Base-by-base conservation (phyloP, 1,140 invertebrate genomes). In the Drosophila rhopaloa region DNA sequence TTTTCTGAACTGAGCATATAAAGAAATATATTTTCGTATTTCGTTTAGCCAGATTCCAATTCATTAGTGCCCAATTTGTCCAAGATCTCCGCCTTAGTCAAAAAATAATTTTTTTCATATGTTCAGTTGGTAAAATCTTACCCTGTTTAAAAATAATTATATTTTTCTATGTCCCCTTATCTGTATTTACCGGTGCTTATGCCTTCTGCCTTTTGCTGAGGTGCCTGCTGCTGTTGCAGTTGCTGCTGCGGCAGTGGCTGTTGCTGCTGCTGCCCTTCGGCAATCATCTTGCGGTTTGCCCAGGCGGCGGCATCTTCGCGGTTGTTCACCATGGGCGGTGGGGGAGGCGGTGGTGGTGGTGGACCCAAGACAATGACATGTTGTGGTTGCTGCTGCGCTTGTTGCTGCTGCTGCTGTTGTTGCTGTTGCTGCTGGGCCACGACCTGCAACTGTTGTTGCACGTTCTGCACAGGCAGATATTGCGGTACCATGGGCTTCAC, bases 241-340 rank as follows among this genome's bases (percentile, higher is more conserved):
- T 83, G 82, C 8, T 65, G 79, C 16, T 65, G 72, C 11, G 76
- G 76, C n/a, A 38, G 27, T 10, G 50, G 63, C 9, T 66, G 60
- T 5, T 67, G 68, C 10, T 77, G 77, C 46, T 61, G 73, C 27
- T 83, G 81, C 3, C 75, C 71, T 35, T 78, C 79, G 11, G 68
- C 55, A 72, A 91, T 88, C 43, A 89, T 81, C 57, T 92, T 92
- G 58, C 89, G 85, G 67, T 86, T 92, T 6, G 79, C 81, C 91
- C 91, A 92, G 38, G 88, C 90, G 32, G 79, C 76, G 4, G 81
- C 83, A 81, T 91, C 90, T 57, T 91, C 90, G 6, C 90, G 86
- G 86, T 91, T 91, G 47, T 89, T 85, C 14, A 81, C 78, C 63
- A 84, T 71, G 4, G 77, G 90, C 10, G 90, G 76, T 41, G 81